Percentiles rank a stretch among this genome's conserved stretches.
Conservation (phyloP, 2,888 invertebrate species). For the Metopia argyrocephala region DNA sequence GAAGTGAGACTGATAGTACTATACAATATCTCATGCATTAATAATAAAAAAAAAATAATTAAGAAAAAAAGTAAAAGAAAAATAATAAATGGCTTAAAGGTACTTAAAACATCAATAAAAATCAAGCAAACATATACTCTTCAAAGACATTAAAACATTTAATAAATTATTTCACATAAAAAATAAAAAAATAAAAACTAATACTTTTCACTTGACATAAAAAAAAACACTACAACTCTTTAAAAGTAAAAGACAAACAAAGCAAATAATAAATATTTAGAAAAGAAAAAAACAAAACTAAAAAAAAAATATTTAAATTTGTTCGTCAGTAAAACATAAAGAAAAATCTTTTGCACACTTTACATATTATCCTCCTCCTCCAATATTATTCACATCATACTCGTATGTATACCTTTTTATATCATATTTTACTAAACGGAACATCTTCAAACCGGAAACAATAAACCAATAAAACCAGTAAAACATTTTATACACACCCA, state of each 20-base stretch:
- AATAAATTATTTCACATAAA: slow-evolving; percentile 1
- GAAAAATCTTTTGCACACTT: slow-evolving; percentile 44
- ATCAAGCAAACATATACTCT: neutral
- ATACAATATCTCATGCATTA: slow-evolving; percentile 67
- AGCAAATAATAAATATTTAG: neutral
- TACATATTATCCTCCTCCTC: slow-evolving; percentile 32
- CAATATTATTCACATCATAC: slow-evolving; percentile 4
- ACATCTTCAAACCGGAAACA: slow-evolving; percentile 31
- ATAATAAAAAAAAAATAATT: slow-evolving; percentile 45
- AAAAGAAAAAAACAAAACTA: neutral
- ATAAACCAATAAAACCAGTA: too few relatives aligned
- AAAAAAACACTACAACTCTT: slow-evolving; percentile 19
- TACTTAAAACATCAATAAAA: neutral
- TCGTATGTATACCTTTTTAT: neutral
- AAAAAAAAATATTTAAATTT: neutral
- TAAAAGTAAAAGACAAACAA: neutral
- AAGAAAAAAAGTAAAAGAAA: slow-evolving; percentile 31
- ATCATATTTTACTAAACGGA: slow-evolving; percentile 26
- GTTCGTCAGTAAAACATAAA: slow-evolving; percentile 12
- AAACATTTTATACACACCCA: too few relatives aligned
- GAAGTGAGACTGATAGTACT: slow-evolving; percentile 76
- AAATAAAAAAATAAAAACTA: slow-evolving; percentile 1
- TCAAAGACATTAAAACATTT: neutral
- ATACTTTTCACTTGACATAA: slow-evolving; percentile 27
- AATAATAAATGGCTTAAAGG: slow-evolving; percentile 48